A percentile compares a stretch with the other conserved stretches of the same genome.
Conservation (phyloP, 2,888 invertebrate genomes). For the Archips xylosteana region DNA sequence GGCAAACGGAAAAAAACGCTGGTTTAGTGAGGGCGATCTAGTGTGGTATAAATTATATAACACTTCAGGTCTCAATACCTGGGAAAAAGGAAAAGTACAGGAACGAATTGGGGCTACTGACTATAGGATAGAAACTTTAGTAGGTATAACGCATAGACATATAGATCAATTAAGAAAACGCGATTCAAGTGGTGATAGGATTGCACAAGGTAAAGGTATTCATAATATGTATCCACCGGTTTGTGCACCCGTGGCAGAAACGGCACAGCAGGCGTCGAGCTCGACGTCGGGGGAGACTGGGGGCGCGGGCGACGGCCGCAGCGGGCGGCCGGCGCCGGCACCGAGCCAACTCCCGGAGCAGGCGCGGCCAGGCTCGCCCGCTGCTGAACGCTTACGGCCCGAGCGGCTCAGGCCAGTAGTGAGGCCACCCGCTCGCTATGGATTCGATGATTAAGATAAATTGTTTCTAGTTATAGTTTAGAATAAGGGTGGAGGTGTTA, state of each 20-base stretch:
- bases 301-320: not conserved
- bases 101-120: not conserved
- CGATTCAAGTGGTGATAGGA: conserved; percentile 3
- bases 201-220: not conserved
- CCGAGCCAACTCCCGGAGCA: not conserved
- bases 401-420: not conserved
- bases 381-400: not conserved
- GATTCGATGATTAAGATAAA: not conserved
- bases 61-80: not conserved
- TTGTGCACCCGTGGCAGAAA: not conserved
- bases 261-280: not conserved
- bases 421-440: not conserved
- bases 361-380: not conserved
- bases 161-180: conserved; percentile 14
- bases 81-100: not conserved
- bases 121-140: not conserved
- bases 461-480: not conserved
- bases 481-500: conserved; percentile 8
- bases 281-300: not conserved
- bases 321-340: not conserved
- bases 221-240: not conserved
- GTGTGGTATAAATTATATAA: conserved; percentile 4
- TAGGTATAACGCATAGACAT: not conserved
- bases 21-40: not conserved
- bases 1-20: not conserved